These are phyloP conservation scores for Ursus arctos DNA, from an alignment of 2,113 vertebrate species.

Conservation along the genomic window DNA sequence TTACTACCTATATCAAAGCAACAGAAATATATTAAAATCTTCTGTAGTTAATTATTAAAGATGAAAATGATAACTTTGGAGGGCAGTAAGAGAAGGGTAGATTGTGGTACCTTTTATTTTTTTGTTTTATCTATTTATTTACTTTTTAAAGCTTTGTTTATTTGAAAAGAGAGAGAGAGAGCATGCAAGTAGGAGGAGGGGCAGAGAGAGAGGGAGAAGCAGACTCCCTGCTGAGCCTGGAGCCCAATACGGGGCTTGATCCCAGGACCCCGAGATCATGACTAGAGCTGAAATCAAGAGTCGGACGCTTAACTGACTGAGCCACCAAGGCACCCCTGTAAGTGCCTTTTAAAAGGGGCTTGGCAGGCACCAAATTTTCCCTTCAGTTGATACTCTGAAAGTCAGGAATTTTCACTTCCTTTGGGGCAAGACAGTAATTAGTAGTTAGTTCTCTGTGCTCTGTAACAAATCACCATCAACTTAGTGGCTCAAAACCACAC, in stretches of 20 bases:
- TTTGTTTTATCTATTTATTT: neutral
- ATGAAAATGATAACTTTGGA: neutral
- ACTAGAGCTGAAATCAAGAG: neutral
- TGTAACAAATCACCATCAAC: neutral
- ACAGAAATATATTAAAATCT: neutral
- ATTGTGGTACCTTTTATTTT: neutral
- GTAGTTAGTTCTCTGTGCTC: neutral
- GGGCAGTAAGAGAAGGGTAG: neutral
- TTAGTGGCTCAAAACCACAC: neutral
- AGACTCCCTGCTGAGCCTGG: neutral
- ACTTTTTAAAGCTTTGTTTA: neutral
- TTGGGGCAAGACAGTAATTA: neutral
- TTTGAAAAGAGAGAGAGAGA: neutral
- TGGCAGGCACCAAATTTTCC: neutral
- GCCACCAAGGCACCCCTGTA: neutral
- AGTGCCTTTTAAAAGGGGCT: neutral
- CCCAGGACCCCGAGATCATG: neutral
- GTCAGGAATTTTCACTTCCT: neutral
- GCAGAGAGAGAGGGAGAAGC: neutral
- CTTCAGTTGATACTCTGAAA: neutral
- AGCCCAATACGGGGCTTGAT: neutral
- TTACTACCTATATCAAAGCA: neutral
- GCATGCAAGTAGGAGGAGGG: neutral
- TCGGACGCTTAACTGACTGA: neutral
- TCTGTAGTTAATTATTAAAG: constrained; percentile 22